Conservation (phyloP, 1,140 invertebrate species). For the Cydia amplana region DNA sequence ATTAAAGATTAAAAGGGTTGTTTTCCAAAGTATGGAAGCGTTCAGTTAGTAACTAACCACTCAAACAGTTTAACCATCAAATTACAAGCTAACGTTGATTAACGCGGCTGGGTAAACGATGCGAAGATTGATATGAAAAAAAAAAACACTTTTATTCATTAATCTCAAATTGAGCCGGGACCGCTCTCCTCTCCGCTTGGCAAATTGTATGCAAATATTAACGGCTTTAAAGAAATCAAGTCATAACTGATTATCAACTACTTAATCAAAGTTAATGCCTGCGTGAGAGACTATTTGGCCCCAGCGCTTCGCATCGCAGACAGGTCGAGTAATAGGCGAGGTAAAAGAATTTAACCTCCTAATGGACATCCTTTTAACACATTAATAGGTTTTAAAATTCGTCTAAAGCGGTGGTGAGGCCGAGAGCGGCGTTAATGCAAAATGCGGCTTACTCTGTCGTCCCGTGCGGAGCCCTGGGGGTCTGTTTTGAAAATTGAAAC, state of each 20-base stretch:
- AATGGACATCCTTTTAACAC: slow-evolving; percentile 36
- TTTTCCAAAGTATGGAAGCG: too few species aligned
- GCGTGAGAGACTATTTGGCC: slow-evolving; percentile 25
- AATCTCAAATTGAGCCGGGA: background rate
- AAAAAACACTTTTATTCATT: background rate
- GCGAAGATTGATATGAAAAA: too few species aligned
- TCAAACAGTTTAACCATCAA: too few species aligned
- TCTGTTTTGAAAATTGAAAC: background rate
- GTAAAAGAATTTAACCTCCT: slow-evolving; percentile 35
- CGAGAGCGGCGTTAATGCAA: slow-evolving; percentile 32
- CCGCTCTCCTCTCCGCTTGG: background rate
- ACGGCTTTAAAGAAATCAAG: slow-evolving; percentile 18
- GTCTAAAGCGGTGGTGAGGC: slow-evolving; percentile 32
- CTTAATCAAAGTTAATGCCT: slow-evolving; percentile 27
- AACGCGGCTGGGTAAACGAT: too few species aligned
- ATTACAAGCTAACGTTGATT: too few species aligned
- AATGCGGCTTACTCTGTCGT: slow-evolving; percentile 31
- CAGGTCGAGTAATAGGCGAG: slow-evolving; percentile 29
- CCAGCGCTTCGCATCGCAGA: slow-evolving; percentile 15
- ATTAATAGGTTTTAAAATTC: slow-evolving; percentile 36
- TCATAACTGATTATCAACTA: slow-evolving; percentile 27
- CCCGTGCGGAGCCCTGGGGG: background rate
- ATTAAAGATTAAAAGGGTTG: too few species aligned
- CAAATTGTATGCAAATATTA: background rate
- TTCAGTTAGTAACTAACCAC: too few species aligned